Base-by-base conservation (phyloP, 2,888 invertebrate genomes). In the Tupiocoris notatus region DNA sequence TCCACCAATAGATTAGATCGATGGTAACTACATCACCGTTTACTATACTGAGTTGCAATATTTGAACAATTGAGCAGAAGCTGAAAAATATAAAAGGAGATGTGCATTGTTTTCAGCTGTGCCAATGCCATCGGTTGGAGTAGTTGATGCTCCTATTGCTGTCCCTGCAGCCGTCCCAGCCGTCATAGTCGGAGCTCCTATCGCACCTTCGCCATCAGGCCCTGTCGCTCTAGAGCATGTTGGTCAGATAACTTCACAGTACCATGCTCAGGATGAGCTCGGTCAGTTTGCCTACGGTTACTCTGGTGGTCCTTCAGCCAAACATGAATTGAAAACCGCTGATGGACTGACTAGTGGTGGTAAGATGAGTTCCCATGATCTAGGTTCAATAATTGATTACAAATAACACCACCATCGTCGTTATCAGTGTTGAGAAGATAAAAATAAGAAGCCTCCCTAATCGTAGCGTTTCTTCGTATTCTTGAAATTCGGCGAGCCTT, bases 221-320 rank as follows among this genome's bases (percentile, higher is more conserved):
- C 85, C 86, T 75, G 79, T 86, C 84, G 81, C 81, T 54, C 81
- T 82, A 71, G 80, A 82, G 39, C 80, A 80, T 2, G 78, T 79
- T 24, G 78, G 79, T 23, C 81, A 82, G 9, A 78, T 76, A 61
- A 68, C 82, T 70, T 75, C 86, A 84, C 80, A 87, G 86, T 88
- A 86, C 81, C 88, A 89, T 82, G 85, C 87, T 63, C 89, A 90
- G 83, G 88, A 90, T 82, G 86, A 85, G 63, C 83, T 86, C 39
- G 88, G 87, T 3, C 87, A 86, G 80, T 88, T 88, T 83, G 84
- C 86, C 76, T 88, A 88, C 82, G 90, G 89, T 24, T 90, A 90
- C 83, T 84, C 87, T 9, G 89, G 88, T 79, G 89, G 89, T 73
- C 87, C 88, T 64, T 88, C 89, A 80, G 86, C 89, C 79, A 90